phyloP scores from a whole-genome alignment of 2,113 vertebrate genomes.

The Etheostoma spectabile region DNA sequence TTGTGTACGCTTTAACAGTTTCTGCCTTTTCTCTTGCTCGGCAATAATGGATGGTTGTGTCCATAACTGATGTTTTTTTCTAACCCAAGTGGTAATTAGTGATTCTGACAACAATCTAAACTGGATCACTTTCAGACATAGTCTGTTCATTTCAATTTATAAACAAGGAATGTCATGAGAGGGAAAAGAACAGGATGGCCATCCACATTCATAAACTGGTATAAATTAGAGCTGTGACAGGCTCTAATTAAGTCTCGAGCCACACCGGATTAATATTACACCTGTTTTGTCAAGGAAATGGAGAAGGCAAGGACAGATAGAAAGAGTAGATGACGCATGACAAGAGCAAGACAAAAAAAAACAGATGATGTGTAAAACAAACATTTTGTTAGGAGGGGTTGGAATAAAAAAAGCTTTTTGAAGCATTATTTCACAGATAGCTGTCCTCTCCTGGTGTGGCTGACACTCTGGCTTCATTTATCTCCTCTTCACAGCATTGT shows the following conservation, averaged over 20 bases:
- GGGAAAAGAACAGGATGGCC: conserved; percentile 54
- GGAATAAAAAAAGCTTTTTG: conserved; percentile 60
- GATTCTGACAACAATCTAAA: conserved; percentile 21
- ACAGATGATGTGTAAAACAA: conserved; percentile 25
- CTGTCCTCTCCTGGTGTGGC: conserved; percentile 36
- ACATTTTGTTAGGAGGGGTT: conserved; percentile 40
- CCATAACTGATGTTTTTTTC: not conserved
- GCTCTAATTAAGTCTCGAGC: conserved; percentile 1
- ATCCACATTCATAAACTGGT: conserved; percentile 43
- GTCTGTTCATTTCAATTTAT: conserved; percentile 47
- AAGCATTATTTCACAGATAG: conserved; percentile 62
- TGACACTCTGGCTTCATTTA: conserved; percentile 53
- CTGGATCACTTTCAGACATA: conserved; percentile 22
- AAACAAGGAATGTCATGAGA: conserved; percentile 37
- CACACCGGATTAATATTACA: conserved; percentile 32
- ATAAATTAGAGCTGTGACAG: not conserved
- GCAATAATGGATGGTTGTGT: not conserved
- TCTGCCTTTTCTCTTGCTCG: conserved; percentile 13
- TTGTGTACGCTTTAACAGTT: not conserved
- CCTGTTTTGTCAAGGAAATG: conserved; percentile 52
- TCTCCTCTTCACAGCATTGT: conserved; percentile 58
- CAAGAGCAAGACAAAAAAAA: conserved; percentile 41
- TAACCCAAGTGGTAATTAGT: conserved; percentile 26
- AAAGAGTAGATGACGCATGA: conserved; percentile 21
- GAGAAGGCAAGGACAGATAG: conserved; percentile 14